phyloP scores from a whole-genome alignment of 1,140 invertebrate genomes.

The Ylistrum balloti region DNA sequence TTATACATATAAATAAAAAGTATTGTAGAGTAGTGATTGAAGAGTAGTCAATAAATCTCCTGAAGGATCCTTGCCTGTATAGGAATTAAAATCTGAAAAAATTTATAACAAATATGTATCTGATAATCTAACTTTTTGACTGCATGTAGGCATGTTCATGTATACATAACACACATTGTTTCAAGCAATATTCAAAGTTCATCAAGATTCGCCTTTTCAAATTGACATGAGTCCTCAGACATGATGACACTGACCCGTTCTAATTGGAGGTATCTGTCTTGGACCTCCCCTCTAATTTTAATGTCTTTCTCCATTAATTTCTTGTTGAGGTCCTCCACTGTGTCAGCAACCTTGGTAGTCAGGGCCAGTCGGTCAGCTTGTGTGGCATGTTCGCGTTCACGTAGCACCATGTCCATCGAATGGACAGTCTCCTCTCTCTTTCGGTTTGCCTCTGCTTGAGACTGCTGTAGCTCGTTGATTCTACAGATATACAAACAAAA shows the following conservation, averaged over 20 bases:
- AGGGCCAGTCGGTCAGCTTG: conserved; percentile 78
- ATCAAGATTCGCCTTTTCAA: too few species aligned
- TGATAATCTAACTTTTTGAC: too few species aligned
- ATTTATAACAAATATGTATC: too few species aligned
- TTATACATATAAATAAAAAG: too few species aligned
- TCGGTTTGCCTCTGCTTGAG: conserved; percentile 74
- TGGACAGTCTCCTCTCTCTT: conserved; percentile 81
- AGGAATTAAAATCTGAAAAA: too few species aligned
- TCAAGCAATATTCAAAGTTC: too few species aligned
- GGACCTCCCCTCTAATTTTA: conserved; percentile 80
- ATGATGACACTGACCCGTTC: conserved; percentile 76
- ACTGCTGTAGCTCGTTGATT: conserved; percentile 72
- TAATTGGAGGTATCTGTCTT: conserved; percentile 76
- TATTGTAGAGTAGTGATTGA: too few species aligned
- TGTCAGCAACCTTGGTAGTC: conserved; percentile 76
- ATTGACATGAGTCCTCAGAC: background rate
- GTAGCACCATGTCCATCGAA: conserved; percentile 76
- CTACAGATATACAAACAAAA: conserved; percentile 69
- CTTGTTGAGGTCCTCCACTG: conserved; percentile 80
- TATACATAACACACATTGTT: too few species aligned
- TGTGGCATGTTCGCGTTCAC: conserved; percentile 78
- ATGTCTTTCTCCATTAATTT: conserved; percentile 79
- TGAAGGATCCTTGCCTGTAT: too few species aligned
- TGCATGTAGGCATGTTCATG: too few species aligned
- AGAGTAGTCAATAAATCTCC: too few species aligned